Evolutionary conservation across 2,797 vertebrate species (phyloP).

Genomic region (Mus minutoides): DNA sequence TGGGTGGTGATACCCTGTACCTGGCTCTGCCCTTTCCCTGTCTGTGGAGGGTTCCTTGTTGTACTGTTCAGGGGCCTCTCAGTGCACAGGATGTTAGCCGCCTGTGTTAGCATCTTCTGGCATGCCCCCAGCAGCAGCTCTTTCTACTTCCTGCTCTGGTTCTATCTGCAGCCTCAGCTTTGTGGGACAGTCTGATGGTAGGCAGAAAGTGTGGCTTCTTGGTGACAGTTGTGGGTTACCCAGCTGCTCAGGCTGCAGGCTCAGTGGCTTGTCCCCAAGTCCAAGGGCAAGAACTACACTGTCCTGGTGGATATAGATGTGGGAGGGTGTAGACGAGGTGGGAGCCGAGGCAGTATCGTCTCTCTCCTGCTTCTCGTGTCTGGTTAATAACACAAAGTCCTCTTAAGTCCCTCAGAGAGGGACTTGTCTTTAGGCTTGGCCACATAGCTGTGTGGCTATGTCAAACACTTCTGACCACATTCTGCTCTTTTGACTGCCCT

Average conservation of each 20-base stretch:
- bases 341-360: not conserved
- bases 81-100: not conserved
- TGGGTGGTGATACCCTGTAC: not conserved
- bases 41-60: not conserved
- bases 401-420: fast-evolving
- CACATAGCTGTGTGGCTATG: not conserved
- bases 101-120: fast-evolving
- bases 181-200: not conserved
- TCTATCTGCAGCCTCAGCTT: not conserved
- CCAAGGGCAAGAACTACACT: not conserved
- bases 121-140: not conserved
- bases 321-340: not conserved
- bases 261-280: not conserved
- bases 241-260: not conserved
- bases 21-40: not conserved
- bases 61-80: not conserved
- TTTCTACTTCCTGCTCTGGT: constrained; percentile 37
- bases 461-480: fast-evolving
- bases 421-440: too few relatives aligned
- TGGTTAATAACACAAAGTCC: not conserved
- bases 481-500: not conserved
- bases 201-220: not conserved
- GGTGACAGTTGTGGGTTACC: not conserved
- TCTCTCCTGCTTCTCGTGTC: not conserved
- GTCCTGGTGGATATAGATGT: not conserved